These are phyloP conservation scores for Exephanes ischioxanthus DNA, from an alignment of 2,888 invertebrate genomes.

Conservation along the genomic window DNA sequence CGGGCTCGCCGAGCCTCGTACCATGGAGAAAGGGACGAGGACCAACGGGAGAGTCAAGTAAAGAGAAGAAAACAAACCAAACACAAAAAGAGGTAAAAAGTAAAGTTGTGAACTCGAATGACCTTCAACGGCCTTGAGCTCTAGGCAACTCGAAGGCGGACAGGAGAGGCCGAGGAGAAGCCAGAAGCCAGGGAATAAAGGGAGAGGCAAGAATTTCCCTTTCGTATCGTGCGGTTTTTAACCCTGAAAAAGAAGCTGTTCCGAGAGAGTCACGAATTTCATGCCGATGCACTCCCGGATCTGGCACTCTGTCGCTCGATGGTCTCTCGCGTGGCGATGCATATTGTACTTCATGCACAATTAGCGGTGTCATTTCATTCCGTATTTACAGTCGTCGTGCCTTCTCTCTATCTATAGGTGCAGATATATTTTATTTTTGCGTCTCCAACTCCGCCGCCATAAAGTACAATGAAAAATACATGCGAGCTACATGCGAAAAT, in stretches of 20 bases:
- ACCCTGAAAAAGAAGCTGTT: slow-evolving; percentile 66
- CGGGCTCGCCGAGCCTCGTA: slow-evolving; percentile 38
- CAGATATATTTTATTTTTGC: too few species aligned
- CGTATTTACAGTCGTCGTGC: not conserved
- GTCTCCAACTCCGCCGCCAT: too few species aligned
- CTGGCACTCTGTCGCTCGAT: slow-evolving; percentile 52
- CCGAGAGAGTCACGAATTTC: slow-evolving; percentile 45
- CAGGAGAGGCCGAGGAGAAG: slow-evolving; percentile 48
- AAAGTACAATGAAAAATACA: too few species aligned
- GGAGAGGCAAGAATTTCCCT: slow-evolving; percentile 70
- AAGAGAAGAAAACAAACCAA: slow-evolving; percentile 61
- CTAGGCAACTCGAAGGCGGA: slow-evolving; percentile 69
- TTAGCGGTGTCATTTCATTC: not conserved
- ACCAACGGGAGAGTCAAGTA: slow-evolving; percentile 59
- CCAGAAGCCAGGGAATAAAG: slow-evolving; percentile 39
- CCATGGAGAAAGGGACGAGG: slow-evolving; percentile 62
- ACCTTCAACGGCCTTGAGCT: slow-evolving; percentile 78
- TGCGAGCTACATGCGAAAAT: too few species aligned
- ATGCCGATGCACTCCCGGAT: slow-evolving; percentile 60
- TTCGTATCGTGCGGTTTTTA: slow-evolving; percentile 71
- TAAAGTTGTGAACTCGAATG: slow-evolving; percentile 74
- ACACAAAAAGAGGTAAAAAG: slow-evolving; percentile 51
- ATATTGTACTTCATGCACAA: not conserved
- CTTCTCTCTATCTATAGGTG: too few species aligned
- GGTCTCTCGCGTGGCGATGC: not conserved